Conservation (phyloP, 2,888 invertebrate genomes). For the Drepanosiphum platanoidis region DNA sequence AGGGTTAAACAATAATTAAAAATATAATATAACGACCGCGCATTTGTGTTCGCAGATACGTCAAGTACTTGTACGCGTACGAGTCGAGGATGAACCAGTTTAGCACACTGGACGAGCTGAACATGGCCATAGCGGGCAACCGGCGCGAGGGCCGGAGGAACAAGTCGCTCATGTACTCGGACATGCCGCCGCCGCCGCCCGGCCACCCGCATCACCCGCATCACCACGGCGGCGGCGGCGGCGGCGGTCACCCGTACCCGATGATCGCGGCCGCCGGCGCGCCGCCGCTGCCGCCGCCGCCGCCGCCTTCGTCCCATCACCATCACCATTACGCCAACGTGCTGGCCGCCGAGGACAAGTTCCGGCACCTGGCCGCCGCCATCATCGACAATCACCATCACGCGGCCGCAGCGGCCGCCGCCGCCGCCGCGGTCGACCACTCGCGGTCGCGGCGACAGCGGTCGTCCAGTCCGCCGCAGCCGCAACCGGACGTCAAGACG, state of each 20-base stretch:
- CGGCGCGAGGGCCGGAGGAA: slow-evolving; percentile 93
- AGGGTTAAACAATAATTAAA: too few relatives aligned
- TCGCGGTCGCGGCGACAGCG: slow-evolving; percentile 19
- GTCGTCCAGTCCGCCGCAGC: slow-evolving; percentile 3
- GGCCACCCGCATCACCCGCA: slow-evolving; percentile 64
- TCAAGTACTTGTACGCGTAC: slow-evolving; percentile 99
- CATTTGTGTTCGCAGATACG: slow-evolving; percentile 86
- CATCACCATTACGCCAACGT: slow-evolving; percentile 45
- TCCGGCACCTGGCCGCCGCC: slow-evolving; percentile 51
- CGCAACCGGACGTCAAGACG: not conserved
- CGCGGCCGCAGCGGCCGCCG: slow-evolving; percentile 32
- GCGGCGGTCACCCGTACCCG: slow-evolving; percentile 2
- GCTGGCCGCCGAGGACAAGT: slow-evolving; percentile 52
- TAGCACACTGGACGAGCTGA: slow-evolving; percentile 92
- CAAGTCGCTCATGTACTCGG: slow-evolving; percentile 70
- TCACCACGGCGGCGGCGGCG: slow-evolving; percentile 63
- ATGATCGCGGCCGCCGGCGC: slow-evolving; percentile 62
- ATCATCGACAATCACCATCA: slow-evolving; percentile 56
- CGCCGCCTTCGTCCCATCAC: slow-evolving; percentile 6
- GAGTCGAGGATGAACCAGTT: slow-evolving; percentile 96
- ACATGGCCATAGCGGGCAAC: slow-evolving; percentile 98
- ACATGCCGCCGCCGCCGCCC: slow-evolving; percentile 67
- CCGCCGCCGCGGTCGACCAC: slow-evolving; percentile 29
- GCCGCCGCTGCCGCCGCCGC: slow-evolving; percentile 64
- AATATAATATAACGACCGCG: too few relatives aligned